Evolutionary conservation across 2,888 invertebrate genomes (phyloP), one percentile per base, ranked within the genome.

Genomic region (Leptopterna dolabrata): DNA sequence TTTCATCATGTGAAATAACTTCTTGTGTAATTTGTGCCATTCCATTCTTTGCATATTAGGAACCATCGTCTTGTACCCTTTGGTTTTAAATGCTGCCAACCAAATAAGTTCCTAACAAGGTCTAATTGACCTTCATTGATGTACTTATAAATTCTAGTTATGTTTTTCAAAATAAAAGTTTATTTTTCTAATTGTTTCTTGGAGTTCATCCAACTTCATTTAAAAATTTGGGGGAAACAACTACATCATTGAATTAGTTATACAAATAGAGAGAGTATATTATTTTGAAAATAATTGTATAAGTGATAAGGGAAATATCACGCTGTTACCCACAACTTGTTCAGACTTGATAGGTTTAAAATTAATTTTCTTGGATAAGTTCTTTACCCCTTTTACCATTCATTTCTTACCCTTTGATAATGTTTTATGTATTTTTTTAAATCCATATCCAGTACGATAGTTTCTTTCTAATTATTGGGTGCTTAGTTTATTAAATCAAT

Each of bases 11-110:
- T 63, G 63, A 63, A 63, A 63, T 63, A 63, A 63, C 63, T 63
- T 63, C 63, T 63, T 63, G n/a, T 63, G 63, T 63, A 63, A 63
- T 27, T 63, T 63, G 63, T 63, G 63, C 63, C 63, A 63, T 63
- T 63, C 63, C 63, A 63, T 63, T 63, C 27, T 24, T 63, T 63
- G 63, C 63, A 63, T 63, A 63, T 7, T 63, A 63, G 63, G 63
- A 63, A 63, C 63, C 63, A 63, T 63, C 63, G 63, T 24, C 51
- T 63, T 63, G 63, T 63, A 63, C 63, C 63, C 63, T 24, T 63
- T 63, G 63, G 63, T 63, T 63, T 63, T 24, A 24, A 51, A 51
- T 63, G 63, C 63, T 63, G 63, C 63, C 63, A 63, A 63, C 63
- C 63, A 63, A 63, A 63, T 63, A 63, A 63, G 63, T 63, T 63